Evolutionary conservation across 2,113 vertebrate species (phyloP).

Genomic region (Corvus moneduloides): DNA sequence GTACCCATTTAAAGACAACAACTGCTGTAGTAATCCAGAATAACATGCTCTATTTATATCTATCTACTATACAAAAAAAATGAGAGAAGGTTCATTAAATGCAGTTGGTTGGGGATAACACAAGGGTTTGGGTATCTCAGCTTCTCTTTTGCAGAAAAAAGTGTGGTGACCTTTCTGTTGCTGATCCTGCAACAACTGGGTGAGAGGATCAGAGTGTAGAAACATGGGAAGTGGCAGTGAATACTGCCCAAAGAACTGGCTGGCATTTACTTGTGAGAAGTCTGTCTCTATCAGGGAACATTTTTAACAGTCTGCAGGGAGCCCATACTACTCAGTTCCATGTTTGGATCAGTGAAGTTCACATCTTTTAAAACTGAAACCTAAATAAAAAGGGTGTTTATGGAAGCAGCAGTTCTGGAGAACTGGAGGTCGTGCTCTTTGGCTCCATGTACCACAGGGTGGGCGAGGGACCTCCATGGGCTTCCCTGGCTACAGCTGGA

Average conservation of each 20-base stretch:
- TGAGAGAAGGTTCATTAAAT: not conserved
- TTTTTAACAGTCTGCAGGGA: not conserved
- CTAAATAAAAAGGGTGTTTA: not conserved
- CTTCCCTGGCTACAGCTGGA: not conserved
- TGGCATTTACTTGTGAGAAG: not conserved
- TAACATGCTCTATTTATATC: not conserved
- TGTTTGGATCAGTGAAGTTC: not conserved
- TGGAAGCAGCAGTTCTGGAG: not conserved
- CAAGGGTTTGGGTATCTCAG: not conserved
- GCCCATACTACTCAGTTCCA: not conserved
- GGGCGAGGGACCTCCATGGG: accelerated
- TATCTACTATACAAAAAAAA: not conserved
- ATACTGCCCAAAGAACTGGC: not conserved
- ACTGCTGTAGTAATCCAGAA: not conserved
- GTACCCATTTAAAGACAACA: not conserved
- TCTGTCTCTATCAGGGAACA: not conserved
- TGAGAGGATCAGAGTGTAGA: not conserved
- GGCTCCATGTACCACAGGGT: accelerated
- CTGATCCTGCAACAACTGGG: not conserved
- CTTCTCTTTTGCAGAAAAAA: not conserved
- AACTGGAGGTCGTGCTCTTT: not conserved
- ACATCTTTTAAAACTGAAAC: not conserved
- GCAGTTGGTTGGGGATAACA: not conserved
- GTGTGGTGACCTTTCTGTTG: not conserved
- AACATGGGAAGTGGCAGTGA: not conserved